Evolutionary conservation across 1,140 invertebrate species (phyloP).

Genomic region (Lasioglossum albipes): DNA sequence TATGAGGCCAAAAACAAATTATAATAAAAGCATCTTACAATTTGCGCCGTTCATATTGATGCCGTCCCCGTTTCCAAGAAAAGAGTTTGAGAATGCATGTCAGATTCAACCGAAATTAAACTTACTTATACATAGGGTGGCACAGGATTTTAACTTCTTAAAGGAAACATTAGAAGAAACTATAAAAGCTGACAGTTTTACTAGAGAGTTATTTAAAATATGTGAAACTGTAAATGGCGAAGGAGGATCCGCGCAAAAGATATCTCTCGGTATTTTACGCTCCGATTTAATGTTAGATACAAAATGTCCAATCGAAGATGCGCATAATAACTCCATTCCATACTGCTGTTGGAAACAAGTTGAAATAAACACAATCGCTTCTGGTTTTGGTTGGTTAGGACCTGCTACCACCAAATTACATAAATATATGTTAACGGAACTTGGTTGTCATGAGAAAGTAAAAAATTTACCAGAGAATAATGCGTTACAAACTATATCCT

Average conservation of each 20-base stretch:
- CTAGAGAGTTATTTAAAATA: constrained; percentile 88
- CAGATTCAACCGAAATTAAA: constrained; percentile 89
- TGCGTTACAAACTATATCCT: constrained; percentile 85
- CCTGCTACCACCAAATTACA: constrained; percentile 81
- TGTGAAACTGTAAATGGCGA: constrained; percentile 88
- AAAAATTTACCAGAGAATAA: constrained; percentile 87
- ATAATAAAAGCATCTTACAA: constrained; percentile 84
- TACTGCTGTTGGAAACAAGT: constrained; percentile 90
- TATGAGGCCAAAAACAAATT: constrained; percentile 87
- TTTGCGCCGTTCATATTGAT: constrained; percentile 91
- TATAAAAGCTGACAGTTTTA: constrained; percentile 92
- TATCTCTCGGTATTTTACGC: constrained; percentile 83
- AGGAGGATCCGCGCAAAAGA: constrained; percentile 85
- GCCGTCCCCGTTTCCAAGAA: constrained; percentile 89
- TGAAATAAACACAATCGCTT: constrained; percentile 88
- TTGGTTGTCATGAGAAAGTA: constrained; percentile 79
- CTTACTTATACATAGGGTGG: constrained; percentile 91
- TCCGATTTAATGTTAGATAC: constrained; percentile 87
- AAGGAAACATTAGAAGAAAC: constrained; percentile 84
- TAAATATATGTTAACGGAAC: constrained; percentile 73
- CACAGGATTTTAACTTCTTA: constrained; percentile 91
- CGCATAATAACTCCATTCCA: constrained; percentile 69
- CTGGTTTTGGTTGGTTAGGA: constrained; percentile 90
- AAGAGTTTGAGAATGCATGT: constrained; percentile 88
- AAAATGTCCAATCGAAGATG: constrained; percentile 75